A percentile compares a stretch with the other conserved stretches of the same genome.
phyloP scores from a whole-genome alignment of 2,888 invertebrate genomes.

The Lottia scabra region DNA sequence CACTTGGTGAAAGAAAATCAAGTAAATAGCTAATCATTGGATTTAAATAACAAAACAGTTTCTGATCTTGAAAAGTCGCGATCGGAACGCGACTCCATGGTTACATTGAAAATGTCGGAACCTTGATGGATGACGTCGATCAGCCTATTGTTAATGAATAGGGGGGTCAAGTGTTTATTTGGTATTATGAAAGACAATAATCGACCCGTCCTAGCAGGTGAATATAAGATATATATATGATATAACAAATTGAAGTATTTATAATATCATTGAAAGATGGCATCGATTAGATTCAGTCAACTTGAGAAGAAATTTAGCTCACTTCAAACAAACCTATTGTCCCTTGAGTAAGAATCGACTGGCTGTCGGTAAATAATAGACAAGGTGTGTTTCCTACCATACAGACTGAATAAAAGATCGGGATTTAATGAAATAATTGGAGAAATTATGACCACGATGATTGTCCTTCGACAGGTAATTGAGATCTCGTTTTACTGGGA shows the following conservation, averaged over 20 bases:
- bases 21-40: too few relatives aligned
- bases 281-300: neutral
- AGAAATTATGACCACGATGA: constrained; percentile 9
- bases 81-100: neutral
- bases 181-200: too few relatives aligned
- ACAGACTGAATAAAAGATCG: constrained; percentile 12
- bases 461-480: too few relatives aligned
- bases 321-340: constrained; percentile 4
- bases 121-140: constrained; percentile 3
- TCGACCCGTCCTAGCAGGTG: too few relatives aligned
- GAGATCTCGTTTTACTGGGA: too few relatives aligned
- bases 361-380: constrained; percentile 15
- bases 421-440: constrained; percentile 17
- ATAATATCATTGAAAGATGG: too few relatives aligned
- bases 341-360: constrained; percentile 5
- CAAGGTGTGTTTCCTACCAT: constrained; percentile 7
- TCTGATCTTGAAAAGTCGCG: neutral
- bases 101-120: neutral
- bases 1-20: too few relatives aligned
- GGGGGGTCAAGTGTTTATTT: neutral
- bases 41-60: too few relatives aligned
- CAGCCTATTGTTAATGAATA: neutral
- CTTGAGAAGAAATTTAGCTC: neutral
- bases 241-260: too few relatives aligned
- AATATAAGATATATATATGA: too few relatives aligned